Conservation (phyloP, 2,888 invertebrate species). For the Drosophila eohydei region DNA sequence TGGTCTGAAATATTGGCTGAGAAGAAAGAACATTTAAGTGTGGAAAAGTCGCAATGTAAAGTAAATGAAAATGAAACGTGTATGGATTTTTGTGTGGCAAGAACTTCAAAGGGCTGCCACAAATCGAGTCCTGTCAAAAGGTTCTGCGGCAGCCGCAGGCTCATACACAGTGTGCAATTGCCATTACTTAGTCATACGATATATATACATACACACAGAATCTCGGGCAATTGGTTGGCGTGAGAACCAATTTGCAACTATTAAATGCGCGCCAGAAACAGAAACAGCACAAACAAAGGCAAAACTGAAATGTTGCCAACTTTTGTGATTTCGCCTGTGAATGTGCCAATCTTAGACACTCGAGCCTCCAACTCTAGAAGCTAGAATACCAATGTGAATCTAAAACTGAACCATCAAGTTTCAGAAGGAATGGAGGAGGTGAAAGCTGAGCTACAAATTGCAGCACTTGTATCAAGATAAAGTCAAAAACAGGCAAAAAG, state of each 20-base stretch:
- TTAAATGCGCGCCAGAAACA: slow-evolving; percentile 67
- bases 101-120: slow-evolving; percentile 8
- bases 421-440: slow-evolving; percentile 21
- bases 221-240: slow-evolving; percentile 56
- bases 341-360: slow-evolving; percentile 52
- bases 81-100: background rate
- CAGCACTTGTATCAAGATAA: slow-evolving; percentile 77
- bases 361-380: slow-evolving; percentile 16
- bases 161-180: slow-evolving; percentile 21
- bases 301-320: slow-evolving; percentile 44
- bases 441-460: slow-evolving; percentile 71
- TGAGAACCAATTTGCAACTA: slow-evolving; percentile 78
- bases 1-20: slow-evolving; percentile 32
- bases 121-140: slow-evolving; percentile 14
- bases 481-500: slow-evolving; percentile 67
- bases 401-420: slow-evolving; percentile 20
- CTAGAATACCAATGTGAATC: slow-evolving; percentile 15
- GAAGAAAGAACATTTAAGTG: slow-evolving; percentile 6
- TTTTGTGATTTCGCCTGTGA: slow-evolving; percentile 48
- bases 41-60: background rate
- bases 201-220: slow-evolving; percentile 21
- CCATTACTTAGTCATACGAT: slow-evolving; percentile 42
- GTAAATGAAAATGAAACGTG: background rate
- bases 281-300: slow-evolving; percentile 26
- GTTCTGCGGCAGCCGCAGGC: slow-evolving; percentile 5